Base-by-base conservation (phyloP, 2,888 invertebrate species). In the Piscicola geometra region DNA sequence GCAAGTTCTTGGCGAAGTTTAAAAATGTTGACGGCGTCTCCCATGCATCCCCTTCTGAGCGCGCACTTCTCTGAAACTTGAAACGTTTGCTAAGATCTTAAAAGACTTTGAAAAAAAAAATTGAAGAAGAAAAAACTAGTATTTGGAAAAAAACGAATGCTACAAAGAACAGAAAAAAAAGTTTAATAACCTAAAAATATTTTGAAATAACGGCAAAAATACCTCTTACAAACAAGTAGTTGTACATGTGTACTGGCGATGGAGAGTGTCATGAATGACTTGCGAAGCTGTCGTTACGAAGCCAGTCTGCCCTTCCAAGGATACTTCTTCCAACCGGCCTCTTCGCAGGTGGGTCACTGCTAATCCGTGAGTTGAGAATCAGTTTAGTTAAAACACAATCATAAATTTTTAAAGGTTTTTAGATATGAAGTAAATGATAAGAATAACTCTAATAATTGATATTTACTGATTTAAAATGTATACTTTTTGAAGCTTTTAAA, bases 211-310 rank as follows among this genome's bases (percentile, higher is more conserved):
- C 60, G n/a, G n/a, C 60, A 56, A 15, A 3, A 56, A 56, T 5
- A 56, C 5, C 25, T 5, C 5, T 25, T 18, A 56, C 21, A 56
- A 56, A 5, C n/a, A n/a, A n/a, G n/a, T n/a, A n/a, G n/a, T n/a
- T n/a, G n/a, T n/a, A n/a, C n/a, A n/a, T n/a, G n/a, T n/a, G n/a
- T n/a, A n/a, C n/a, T 18, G 0, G 52, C 28, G 18, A 50, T 52
- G 15, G 52, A 64, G 21, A 73, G 82, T 82, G 83, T 83, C 83
- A 82, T 82, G 81, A 81, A 82, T n/a, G 84, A 84, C 77, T 81
- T 82, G 76, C 80, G 84, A 50, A 84, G 83, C 77, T 84, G 84
- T 75, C 79, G 84, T 76, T 84, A 82, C 79, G 84, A 84, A 70
- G 80, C 79, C 71, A 76, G 79, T 60, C 77, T 33, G 41, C 79